phyloP scores from a whole-genome alignment of 2,797 vertebrate species.

The Propithecus deckenii region DNA sequence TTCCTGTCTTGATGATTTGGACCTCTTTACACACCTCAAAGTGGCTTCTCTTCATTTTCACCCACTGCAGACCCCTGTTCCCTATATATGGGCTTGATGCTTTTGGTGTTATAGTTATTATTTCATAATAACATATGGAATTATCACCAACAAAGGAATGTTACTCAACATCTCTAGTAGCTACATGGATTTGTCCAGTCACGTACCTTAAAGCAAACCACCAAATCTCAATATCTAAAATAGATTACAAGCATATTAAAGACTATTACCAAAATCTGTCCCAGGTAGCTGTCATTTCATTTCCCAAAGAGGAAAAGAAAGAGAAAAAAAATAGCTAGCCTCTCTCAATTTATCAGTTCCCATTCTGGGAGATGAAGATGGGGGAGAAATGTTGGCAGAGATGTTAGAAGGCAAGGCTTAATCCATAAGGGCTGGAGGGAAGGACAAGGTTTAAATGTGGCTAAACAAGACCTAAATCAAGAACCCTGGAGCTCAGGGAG shows the following conservation, averaged over 20 bases:
- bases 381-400: neutral
- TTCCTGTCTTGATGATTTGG: neutral
- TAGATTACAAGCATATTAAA: neutral
- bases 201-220: neutral
- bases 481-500: neutral
- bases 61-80: neutral
- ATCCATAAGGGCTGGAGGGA: neutral
- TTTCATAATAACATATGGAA: neutral
- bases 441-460: neutral
- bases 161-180: neutral
- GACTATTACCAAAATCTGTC: neutral
- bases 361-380: neutral
- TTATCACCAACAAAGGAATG: neutral
- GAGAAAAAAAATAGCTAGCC: neutral
- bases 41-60: neutral
- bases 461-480: neutral
- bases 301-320: neutral
- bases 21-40: neutral
- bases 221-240: conserved; percentile 15
- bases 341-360: neutral
- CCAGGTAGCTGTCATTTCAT: neutral
- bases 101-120: neutral
- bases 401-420: conserved; percentile 1
- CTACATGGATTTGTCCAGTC: neutral
- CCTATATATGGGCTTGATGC: neutral